phyloP scores from a whole-genome alignment of 2,888 invertebrate genomes.

The Phengaris alcon region DNA sequence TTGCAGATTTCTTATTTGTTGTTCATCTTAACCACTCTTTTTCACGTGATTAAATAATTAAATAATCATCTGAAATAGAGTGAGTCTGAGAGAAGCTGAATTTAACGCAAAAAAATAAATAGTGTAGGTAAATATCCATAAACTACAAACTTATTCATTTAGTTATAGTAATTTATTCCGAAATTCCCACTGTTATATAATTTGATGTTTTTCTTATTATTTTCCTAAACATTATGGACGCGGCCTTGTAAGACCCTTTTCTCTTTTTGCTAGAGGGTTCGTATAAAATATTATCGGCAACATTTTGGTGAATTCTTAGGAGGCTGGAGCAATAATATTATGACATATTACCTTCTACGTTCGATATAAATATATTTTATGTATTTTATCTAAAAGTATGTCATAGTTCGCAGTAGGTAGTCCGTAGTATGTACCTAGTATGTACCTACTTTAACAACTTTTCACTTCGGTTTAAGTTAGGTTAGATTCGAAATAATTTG shows the following conservation, averaged over 20 bases:
- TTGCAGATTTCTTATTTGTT: no score
- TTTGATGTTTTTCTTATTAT: slow-evolving; percentile 14
- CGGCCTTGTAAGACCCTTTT: slow-evolving; percentile 50
- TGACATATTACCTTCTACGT: slow-evolving; percentile 71
- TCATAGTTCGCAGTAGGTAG: not conserved
- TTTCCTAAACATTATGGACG: slow-evolving; percentile 36
- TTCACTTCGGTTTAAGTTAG: not conserved
- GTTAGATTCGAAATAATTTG: not conserved
- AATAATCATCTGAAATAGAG: no score
- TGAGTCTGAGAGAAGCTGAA: no score
- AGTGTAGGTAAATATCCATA: no score
- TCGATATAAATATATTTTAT: slow-evolving; percentile 53
- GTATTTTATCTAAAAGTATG: slow-evolving; percentile 40
- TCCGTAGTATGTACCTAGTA: not conserved
- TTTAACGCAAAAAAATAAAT: no score
- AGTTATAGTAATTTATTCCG: no score
- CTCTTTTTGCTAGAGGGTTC: slow-evolving; percentile 56
- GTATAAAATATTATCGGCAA: slow-evolving; percentile 71
- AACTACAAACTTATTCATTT: no score
- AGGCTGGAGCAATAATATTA: slow-evolving; percentile 75
- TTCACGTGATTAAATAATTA: no score
- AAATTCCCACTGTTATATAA: not conserved
- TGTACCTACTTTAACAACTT: not conserved
- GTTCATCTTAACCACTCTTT: no score
- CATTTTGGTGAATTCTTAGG: slow-evolving; percentile 60